These are phyloP conservation scores for Cydia strobilella DNA, from an alignment of 1,140 invertebrate species.

Conservation along the genomic window DNA sequence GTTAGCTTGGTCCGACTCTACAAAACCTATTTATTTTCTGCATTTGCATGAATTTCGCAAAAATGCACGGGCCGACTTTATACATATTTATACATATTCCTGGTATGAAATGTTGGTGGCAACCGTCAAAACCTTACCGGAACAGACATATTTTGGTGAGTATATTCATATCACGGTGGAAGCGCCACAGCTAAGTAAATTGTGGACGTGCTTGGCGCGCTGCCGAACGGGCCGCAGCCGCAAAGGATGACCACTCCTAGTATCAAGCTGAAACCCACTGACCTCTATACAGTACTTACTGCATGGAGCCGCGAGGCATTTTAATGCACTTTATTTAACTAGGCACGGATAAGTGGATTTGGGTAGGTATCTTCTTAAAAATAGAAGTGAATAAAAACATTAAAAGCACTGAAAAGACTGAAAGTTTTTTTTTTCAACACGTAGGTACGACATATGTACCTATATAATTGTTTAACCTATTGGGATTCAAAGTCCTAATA, in stretches of 20 bases:
- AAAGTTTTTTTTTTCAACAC: too few relatives aligned
- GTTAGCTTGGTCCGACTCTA: too few relatives aligned
- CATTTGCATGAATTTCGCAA: too few relatives aligned
- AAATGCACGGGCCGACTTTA: too few relatives aligned
- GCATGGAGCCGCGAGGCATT: background rate
- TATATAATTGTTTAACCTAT: too few relatives aligned
- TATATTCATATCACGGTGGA: slow-evolving; percentile 67
- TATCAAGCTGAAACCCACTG: slow-evolving; percentile 18
- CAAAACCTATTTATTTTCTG: too few relatives aligned
- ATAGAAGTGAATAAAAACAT: background rate
- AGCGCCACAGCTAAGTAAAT: slow-evolving; percentile 68
- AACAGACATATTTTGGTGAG: slow-evolving; percentile 40
- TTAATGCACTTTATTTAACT: background rate
- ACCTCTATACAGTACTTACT: slow-evolving; percentile 4
- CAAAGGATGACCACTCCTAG: slow-evolving; percentile 48
- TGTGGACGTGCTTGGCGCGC: slow-evolving; percentile 73
- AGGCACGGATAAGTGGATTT: background rate
- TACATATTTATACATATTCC: too few relatives aligned
- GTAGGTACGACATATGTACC: too few relatives aligned
- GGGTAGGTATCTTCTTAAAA: too few relatives aligned
- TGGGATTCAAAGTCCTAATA: too few relatives aligned
- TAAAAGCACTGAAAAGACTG: background rate
- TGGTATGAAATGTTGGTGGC: background rate
- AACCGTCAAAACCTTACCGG: slow-evolving; percentile 10
- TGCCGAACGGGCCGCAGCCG: slow-evolving; percentile 63